A percentile compares a stretch with the other conserved stretches of the same genome.
phyloP scores from a whole-genome alignment of 1,140 invertebrate species.

The Stegodyphus mimosarum region DNA sequence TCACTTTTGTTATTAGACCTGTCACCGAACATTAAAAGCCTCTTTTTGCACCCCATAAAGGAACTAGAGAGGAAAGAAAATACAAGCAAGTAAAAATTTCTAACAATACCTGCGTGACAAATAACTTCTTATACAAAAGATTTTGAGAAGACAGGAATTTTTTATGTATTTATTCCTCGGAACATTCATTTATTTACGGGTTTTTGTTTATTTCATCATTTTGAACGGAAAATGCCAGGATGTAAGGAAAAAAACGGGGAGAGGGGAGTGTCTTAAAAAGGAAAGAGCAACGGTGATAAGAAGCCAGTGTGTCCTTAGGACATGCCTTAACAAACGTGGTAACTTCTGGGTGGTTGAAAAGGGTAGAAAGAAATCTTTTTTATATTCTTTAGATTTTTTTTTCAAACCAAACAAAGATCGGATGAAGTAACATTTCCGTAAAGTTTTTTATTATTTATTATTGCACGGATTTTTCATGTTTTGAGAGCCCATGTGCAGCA shows the following conservation, averaged over 20 bases:
- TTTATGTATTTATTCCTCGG: slow-evolving; percentile 36
- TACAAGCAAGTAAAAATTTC: slow-evolving; percentile 1
- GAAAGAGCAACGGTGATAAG: slow-evolving; percentile 32
- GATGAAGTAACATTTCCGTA: slow-evolving; percentile 44
- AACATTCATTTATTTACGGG: slow-evolving; percentile 49
- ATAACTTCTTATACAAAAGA: slow-evolving; percentile 45
- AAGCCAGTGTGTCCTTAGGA: slow-evolving; percentile 29
- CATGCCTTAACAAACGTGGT: slow-evolving; percentile 50
- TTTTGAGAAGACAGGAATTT: slow-evolving; percentile 24
- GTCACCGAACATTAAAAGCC: slow-evolving; percentile 38
- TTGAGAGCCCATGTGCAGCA: not conserved
- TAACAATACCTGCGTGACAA: slow-evolving; percentile 43
- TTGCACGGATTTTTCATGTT: slow-evolving; percentile 40
- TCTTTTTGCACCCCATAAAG: slow-evolving; percentile 12
- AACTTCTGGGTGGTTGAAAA: slow-evolving; percentile 36
- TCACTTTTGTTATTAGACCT: slow-evolving; percentile 37
- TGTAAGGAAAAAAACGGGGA: not conserved
- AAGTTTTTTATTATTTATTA: slow-evolving; percentile 32
- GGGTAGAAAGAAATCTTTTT: slow-evolving; percentile 33
- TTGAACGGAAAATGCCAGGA: not conserved
- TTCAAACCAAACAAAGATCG: slow-evolving; percentile 29
- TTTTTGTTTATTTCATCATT: slow-evolving; percentile 40
- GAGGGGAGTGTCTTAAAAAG: slow-evolving; percentile 15
- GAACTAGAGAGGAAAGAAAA: not conserved
- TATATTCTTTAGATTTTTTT: slow-evolving; percentile 21